Base-by-base conservation (phyloP, 1,140 invertebrate genomes). In the Drosophila grimshawi region DNA sequence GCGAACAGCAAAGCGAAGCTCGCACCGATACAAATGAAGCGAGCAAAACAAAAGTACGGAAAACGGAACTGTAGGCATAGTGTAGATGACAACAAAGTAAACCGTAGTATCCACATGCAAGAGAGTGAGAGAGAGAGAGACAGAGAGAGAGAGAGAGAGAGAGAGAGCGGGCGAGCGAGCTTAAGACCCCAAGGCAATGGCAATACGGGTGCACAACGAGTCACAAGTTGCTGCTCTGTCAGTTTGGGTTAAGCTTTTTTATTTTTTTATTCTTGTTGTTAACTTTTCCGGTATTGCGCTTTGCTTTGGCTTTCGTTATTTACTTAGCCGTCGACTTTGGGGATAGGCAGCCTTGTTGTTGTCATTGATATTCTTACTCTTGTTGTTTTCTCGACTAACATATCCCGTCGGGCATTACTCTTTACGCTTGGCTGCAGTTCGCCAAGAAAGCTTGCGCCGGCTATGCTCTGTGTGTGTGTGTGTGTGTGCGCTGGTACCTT, bases 1-100 rank as follows among this genome's bases (percentile, higher is more conserved):
- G 56, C 64, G 56, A 43, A 56, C 48, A 49, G 43, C 43, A 32
- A 62, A 57, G 30, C 43, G 29, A 59, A 56, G 39, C 71, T 69
- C 39, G 32, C 27, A 27, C 32, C 11, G 27, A 60, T 57, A 49
- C 27, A 83, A 83, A 88, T 65, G 64, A 76, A 59, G 48, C 65
- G 80, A 88, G 80, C 83, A 88, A 88, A 88, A 88, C 83, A 88
- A 88, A 88, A 80, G 62, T 29, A 43, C 32, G 10, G 10, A 49
- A 86, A 76, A 49, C 45, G 53, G 80, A 66, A 71, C 33, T 39
- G 5, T 48, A 57, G 35, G 19, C 48, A 80, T 49, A 78, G 46
- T 56, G 33, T 51, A 85, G 43, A 70, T 45, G 41, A 70, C 41
- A 74, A 80, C 53, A 79, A 73, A 73, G 76, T 82, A 78, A 86